phyloP scores from a whole-genome alignment of 2,888 invertebrate genomes.

The Scaptomyza flava region DNA sequence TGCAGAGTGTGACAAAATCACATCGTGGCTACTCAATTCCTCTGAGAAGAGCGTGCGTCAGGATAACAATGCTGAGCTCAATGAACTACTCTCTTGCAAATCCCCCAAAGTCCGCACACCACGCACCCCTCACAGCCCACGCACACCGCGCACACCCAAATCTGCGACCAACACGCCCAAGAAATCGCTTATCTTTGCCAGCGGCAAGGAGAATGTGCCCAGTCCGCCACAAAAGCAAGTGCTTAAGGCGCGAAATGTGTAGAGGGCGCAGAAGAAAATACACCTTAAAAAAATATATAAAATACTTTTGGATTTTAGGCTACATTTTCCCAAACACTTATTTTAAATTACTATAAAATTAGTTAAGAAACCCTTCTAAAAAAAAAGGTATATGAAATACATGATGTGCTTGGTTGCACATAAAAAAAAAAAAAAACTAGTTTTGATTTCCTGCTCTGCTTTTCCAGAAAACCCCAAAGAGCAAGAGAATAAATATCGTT shows the following conservation, averaged over 20 bases:
- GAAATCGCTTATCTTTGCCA: constrained; percentile 82
- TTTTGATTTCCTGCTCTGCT: constrained; percentile 57
- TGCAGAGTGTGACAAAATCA: constrained; percentile 83
- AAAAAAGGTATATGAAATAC: constrained; percentile 42
- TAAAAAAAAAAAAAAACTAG: constrained; percentile 30
- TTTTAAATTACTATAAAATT: constrained; percentile 52
- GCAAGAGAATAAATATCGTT: constrained; percentile 30
- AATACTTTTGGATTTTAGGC: constrained; percentile 48
- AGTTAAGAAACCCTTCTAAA: constrained; percentile 51
- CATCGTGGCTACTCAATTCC: constrained; percentile 80
- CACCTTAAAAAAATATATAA: not conserved
- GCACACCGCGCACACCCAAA: constrained; percentile 69
- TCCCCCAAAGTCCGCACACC: constrained; percentile 68
- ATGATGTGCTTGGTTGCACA: constrained; percentile 46
- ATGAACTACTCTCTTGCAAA: constrained; percentile 71
- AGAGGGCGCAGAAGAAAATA: constrained; percentile 4
- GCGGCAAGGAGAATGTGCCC: constrained; percentile 83
- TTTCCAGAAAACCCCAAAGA: constrained; percentile 10
- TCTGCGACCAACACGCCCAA: constrained; percentile 79
- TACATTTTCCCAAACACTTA: constrained; percentile 20
- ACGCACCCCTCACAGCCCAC: constrained; percentile 72
- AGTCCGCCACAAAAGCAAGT: constrained; percentile 82
- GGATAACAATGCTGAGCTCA: constrained; percentile 76
- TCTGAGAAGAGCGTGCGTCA: constrained; percentile 78
- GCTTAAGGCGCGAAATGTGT: constrained; percentile 81